These are phyloP conservation scores for Echiichthys vipera DNA, from an alignment of 2,797 vertebrate genomes.

Conservation along the genomic window DNA sequence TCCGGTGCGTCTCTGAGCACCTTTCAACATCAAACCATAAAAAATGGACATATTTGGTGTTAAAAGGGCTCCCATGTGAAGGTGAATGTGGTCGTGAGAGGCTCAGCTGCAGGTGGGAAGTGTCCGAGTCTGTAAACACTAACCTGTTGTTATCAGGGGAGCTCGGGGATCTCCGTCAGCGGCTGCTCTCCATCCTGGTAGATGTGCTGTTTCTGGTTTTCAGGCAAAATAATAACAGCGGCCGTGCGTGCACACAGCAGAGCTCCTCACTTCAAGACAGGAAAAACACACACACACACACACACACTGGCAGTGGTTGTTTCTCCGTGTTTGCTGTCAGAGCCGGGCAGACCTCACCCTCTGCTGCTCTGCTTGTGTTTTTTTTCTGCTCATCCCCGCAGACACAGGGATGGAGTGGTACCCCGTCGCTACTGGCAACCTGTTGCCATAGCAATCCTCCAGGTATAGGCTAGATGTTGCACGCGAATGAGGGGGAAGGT, in stretches of 20 bases:
- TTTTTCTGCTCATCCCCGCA: constrained; percentile 46
- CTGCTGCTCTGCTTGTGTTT: constrained; percentile 27
- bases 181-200: constrained; percentile 60
- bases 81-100: not conserved
- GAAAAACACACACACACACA: not conserved
- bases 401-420: constrained; percentile 72
- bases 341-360: constrained; percentile 63
- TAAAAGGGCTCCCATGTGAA: not conserved
- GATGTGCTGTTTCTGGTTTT: constrained; percentile 11
- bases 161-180: constrained; percentile 69
- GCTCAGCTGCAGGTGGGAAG: constrained; percentile 10
- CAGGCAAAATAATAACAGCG: not conserved
- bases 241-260: constrained; percentile 10
- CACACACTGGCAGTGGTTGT: not conserved
- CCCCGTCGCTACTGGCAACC: constrained; percentile 86
- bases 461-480: constrained; percentile 64
- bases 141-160: constrained; percentile 76
- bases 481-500: constrained; percentile 55
- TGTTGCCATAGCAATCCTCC: constrained; percentile 88
- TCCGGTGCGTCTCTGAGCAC: not conserved
- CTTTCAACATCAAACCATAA: not conserved
- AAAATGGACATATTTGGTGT: not conserved
- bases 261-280: constrained; percentile 53
- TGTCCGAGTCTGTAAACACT: constrained; percentile 49
- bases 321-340: constrained; percentile 32